Percentiles rank a stretch among this genome's conserved stretches.
These are phyloP conservation scores for Hylaeus volcanicus DNA, from an alignment of 1,140 invertebrate species.

Conservation along the genomic window DNA sequence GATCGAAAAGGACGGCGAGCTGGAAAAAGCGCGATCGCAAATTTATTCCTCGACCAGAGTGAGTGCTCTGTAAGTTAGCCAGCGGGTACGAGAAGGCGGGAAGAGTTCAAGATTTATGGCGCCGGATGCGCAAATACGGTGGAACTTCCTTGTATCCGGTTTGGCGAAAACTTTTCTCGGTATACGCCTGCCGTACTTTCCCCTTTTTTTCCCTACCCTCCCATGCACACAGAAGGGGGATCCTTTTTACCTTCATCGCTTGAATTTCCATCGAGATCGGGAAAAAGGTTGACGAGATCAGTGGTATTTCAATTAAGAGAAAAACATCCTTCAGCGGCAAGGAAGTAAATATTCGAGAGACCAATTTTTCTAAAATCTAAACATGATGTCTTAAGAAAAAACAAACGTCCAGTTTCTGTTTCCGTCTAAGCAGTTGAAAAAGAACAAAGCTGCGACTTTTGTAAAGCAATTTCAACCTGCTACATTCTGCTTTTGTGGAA, in stretches of 20 bases:
- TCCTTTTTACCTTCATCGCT: constrained; percentile 4
- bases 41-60: constrained; percentile 64
- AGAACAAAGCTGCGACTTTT: too few species aligned
- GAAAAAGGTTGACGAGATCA: constrained; percentile 16
- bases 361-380: too few species aligned
- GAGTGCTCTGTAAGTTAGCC: constrained; percentile 66
- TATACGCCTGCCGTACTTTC: constrained; percentile 46
- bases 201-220: constrained; percentile 9
- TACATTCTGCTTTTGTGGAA: constrained; percentile 42
- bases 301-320: too few species aligned
- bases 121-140: constrained; percentile 75
- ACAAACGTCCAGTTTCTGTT: too few species aligned
- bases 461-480: neutral
- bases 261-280: constrained; percentile 38
- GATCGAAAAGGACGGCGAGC: constrained; percentile 7
- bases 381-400: too few species aligned
- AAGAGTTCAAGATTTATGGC: constrained; percentile 69
- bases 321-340: too few species aligned
- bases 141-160: constrained; percentile 73
- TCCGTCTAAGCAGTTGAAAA: too few species aligned
- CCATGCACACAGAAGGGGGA: neutral
- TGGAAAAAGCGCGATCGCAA: constrained; percentile 51
- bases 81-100: constrained; percentile 62
- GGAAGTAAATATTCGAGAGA: too few species aligned
- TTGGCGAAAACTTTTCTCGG: constrained; percentile 70